Percentiles rank a stretch among this genome's conserved stretches.
phyloP scores from a whole-genome alignment of 1,140 invertebrate genomes.

The Halictus rubicundus region DNA sequence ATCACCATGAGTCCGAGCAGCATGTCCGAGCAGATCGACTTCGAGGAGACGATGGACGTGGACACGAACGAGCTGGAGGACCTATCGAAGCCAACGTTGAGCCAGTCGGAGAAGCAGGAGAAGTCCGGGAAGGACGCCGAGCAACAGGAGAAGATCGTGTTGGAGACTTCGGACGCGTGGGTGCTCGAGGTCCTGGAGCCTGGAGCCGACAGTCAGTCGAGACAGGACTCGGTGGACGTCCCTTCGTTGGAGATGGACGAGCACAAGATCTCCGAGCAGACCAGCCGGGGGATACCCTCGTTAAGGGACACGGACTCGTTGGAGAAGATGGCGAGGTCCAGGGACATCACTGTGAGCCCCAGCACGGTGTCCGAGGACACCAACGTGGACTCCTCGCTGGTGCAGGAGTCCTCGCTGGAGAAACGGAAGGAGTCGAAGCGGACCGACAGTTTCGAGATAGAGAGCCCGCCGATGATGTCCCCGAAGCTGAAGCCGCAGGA shows the following conservation, averaged over 20 bases:
- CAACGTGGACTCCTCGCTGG: constrained; percentile 68
- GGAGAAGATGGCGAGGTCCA: constrained; percentile 65
- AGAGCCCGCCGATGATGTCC: constrained; percentile 73
- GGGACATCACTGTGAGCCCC: constrained; percentile 69
- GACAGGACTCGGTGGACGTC: constrained; percentile 74
- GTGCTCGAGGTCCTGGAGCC: constrained; percentile 77
- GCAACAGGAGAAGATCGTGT: constrained; percentile 61
- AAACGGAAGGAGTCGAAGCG: constrained; percentile 24
- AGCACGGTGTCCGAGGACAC: constrained; percentile 71
- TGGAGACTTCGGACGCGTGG: constrained; percentile 70
- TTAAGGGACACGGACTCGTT: constrained; percentile 73
- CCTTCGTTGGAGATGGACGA: constrained; percentile 75
- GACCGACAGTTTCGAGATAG: constrained; percentile 74
- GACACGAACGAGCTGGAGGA: constrained; percentile 61
- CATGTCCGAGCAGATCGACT: constrained; percentile 74
- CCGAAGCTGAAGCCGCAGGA: constrained; percentile 64
- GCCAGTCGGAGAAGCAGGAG: constrained; percentile 58
- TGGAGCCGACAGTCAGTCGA: constrained; percentile 56
- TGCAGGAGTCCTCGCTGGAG: constrained; percentile 50
- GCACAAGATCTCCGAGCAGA: constrained; percentile 61
- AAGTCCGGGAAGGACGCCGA: constrained; percentile 41
- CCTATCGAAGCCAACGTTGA: constrained; percentile 50
- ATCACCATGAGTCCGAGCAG: constrained; percentile 75
- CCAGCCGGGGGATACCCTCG: constrained; percentile 56
- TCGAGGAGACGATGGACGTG: constrained; percentile 66